These are phyloP conservation scores for Odontamblyopus rebecca DNA, from an alignment of 2,797 vertebrate genomes.

Conservation along the genomic window DNA sequence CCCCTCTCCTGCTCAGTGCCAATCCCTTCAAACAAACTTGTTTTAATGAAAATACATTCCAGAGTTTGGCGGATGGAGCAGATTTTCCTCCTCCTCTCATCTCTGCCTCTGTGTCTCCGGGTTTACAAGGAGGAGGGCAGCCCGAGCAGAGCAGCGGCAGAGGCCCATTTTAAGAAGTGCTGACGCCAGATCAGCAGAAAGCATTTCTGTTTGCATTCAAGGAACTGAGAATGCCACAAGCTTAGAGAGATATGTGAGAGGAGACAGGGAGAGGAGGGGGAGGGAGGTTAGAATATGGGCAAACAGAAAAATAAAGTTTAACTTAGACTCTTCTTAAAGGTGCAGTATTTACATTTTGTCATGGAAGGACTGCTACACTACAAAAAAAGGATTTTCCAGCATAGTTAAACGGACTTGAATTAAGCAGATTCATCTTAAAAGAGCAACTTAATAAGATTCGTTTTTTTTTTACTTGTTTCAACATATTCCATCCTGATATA, in stretches of 20 bases:
- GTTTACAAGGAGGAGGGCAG: conserved; percentile 31
- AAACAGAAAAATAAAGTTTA: neutral
- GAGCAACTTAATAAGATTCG: too few relatives aligned
- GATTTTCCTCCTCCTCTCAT: conserved; percentile 69
- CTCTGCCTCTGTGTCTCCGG: conserved; percentile 46
- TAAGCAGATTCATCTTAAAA: too few relatives aligned
- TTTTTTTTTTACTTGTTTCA: too few relatives aligned
- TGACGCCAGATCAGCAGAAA: conserved; percentile 58
- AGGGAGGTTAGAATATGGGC: neutral
- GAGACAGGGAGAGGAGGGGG: conserved; percentile 8
- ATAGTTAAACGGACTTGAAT: too few relatives aligned
- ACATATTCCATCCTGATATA: too few relatives aligned
- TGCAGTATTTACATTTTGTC: neutral
- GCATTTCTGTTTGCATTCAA: conserved; percentile 69
- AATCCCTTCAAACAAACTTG: conserved; percentile 76
- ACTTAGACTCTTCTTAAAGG: neutral
- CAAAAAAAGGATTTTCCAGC: too few relatives aligned
- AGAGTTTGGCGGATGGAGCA: conserved; percentile 69
- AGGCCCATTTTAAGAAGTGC: conserved; percentile 72
- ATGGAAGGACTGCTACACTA: neutral
- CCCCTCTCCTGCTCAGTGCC: conserved; percentile 45
- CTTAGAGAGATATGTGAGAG: conserved; percentile 43
- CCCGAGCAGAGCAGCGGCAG: conserved; percentile 40
- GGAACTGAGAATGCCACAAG: conserved; percentile 61
- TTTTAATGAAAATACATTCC: conserved; percentile 79